Base-by-base conservation (phyloP, 2,113 vertebrate species). In the Sceloporus tristichus region DNA sequence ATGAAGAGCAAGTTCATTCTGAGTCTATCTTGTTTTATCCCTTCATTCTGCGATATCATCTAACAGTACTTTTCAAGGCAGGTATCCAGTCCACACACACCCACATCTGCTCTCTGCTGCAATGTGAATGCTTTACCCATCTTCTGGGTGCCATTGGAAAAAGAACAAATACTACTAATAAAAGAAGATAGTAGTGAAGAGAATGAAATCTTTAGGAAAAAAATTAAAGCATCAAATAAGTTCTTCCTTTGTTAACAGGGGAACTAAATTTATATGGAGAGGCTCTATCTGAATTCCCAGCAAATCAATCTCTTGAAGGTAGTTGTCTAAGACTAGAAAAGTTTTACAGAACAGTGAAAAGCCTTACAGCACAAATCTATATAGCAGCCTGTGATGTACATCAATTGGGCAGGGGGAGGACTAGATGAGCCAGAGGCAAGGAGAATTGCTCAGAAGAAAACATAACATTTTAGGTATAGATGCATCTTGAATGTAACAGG, bases 361-460 rank as follows among this genome's bases (percentile, higher is more conserved):
- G 87, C 79, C 70, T 54, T 56, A 54, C 11, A 71, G n/a, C 27
- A 25, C 66, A 89, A 29, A 65, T 92, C 76, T 92, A 87, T 92
- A 73, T 85, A 92, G 89, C 0, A 1, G 54, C 85, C 42, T 27
- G 5, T 79, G 71, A 84, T 48, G 1, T 88, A 75, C 23, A 90
- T 54, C 40, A 90, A 75, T 68, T 92, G 95, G 70, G 94, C 91
- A 6, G 77, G 94, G 91, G 6, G 23, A 79, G 83, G 66, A 93
- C n/a, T 79, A 86, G 77, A 92, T 83, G 68, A 91, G 88, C 87
- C 82, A 94, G 92, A 94, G 82, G 87, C 84, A 92, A 94, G 70
- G n/a, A 8, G 81, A 89, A 88, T 4, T 86, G 93, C 84, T 88
- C 79, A 89, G 85, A 73, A 62, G 34, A 91, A 90, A 93, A 81